Percentiles rank a stretch among this genome's conserved stretches.
phyloP scores from a whole-genome alignment of 2,797 vertebrate species.

The Melanotaenia maccullochi region DNA sequence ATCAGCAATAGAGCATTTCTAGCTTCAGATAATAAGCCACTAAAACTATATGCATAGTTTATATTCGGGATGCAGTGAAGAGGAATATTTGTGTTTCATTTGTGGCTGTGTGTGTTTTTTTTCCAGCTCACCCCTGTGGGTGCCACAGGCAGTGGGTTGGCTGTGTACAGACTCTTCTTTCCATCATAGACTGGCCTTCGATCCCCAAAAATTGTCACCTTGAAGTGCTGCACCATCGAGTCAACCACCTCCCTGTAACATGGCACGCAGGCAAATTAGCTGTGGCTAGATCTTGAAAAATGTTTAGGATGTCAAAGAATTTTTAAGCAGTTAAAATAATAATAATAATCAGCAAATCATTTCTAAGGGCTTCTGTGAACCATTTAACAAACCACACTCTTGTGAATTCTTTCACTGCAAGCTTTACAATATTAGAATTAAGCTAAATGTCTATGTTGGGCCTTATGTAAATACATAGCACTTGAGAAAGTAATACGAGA shows the following conservation, averaged over 20 bases:
- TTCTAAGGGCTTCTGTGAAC: background rate
- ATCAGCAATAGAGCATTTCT: background rate
- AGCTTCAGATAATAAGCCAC: background rate
- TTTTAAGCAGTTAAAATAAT: background rate
- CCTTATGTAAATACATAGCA: background rate
- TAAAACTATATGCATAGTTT: background rate
- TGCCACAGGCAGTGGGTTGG: conserved; percentile 96
- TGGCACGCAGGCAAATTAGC: conserved; percentile 74
- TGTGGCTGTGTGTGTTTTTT: background rate
- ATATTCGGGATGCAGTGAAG: background rate
- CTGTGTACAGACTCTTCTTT: conserved; percentile 97
- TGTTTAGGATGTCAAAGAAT: background rate
- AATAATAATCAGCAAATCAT: background rate
- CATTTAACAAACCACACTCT: background rate
- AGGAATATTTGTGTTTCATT: background rate
- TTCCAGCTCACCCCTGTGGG: conserved; percentile 87
- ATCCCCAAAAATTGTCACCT: conserved; percentile 99
- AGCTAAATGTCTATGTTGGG: background rate
- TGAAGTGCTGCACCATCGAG: conserved; percentile 99
- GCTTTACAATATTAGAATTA: background rate
- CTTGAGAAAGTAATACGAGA: background rate
- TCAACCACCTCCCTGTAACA: conserved; percentile 94
- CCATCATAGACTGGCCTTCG: conserved; percentile 98
- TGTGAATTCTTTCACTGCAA: background rate
- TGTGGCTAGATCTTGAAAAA: background rate